Conservation (phyloP, 53 echinoderm and acorn worm genomes). For the Actinopyga echinites region DNA sequence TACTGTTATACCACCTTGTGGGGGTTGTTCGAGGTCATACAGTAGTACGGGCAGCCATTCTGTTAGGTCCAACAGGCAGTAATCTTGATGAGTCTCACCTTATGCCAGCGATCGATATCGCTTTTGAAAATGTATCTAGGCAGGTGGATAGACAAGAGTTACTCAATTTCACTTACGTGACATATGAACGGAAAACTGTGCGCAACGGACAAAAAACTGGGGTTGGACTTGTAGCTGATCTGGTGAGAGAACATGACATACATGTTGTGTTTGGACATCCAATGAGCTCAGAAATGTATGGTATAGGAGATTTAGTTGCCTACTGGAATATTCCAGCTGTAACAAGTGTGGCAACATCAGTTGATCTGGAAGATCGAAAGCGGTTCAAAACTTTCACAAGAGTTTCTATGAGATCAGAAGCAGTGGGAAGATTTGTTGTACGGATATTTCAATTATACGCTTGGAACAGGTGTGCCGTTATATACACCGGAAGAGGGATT, state of each 20-base stretch:
- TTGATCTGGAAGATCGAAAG: neutral
- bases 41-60: neutral
- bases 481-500: neutral
- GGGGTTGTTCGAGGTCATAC: too few relatives aligned
- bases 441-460: neutral
- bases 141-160: neutral
- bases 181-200: neutral
- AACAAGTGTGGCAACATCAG: neutral
- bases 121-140: too few relatives aligned
- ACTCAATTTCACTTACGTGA: neutral
- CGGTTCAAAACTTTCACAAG: neutral
- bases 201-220: neutral
- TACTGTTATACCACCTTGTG: too few relatives aligned
- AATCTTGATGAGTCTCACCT: neutral
- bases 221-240: too few relatives aligned
- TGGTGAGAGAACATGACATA: neutral
- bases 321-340: slow-evolving; percentile 2
- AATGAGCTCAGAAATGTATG: neutral
- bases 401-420: neutral
- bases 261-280: slow-evolving; percentile 8
- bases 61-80: neutral
- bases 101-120: neutral
- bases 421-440: neutral
- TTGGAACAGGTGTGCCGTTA: neutral
- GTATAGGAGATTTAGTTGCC: neutral